Conservation (phyloP, 1,140 invertebrate species). For the Hyles vespertilio region DNA sequence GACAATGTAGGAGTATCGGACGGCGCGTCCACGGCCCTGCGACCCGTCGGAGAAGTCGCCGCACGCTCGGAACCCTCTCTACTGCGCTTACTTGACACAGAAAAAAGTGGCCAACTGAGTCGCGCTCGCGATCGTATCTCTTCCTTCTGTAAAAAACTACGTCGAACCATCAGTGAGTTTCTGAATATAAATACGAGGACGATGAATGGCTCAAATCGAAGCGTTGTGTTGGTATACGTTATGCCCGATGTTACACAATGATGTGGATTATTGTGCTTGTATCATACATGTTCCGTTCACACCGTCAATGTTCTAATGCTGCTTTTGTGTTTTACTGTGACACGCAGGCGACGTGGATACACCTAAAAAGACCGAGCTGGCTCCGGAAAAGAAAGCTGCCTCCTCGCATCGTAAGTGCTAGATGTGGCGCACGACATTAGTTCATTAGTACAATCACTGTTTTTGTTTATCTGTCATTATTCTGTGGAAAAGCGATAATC, state of each 20-base stretch:
- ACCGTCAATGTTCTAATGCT: conserved; percentile 68
- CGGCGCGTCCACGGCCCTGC: conserved; percentile 39
- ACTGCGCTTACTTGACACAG: conserved; percentile 55
- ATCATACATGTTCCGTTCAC: conserved; percentile 20
- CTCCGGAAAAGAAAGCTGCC: conserved; percentile 65
- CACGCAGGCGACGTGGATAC: conserved; percentile 68
- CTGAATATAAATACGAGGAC: background rate
- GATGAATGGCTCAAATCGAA: background rate
- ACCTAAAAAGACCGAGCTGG: conserved; percentile 69
- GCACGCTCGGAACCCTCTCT: conserved; percentile 62
- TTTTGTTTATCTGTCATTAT: conserved; percentile 18
- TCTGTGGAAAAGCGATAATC: conserved; percentile 21
- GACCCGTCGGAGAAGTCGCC: conserved; percentile 52
- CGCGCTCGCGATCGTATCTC: conserved; percentile 61
- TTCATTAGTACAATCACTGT: conserved; percentile 32
- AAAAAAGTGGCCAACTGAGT: conserved; percentile 61
- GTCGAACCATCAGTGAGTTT: conserved; percentile 70
- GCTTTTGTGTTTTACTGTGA: conserved; percentile 69
- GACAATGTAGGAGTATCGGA: conserved; percentile 56
- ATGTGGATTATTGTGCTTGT: conserved; percentile 5
- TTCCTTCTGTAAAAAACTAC: conserved; percentile 69
- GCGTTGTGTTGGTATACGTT: conserved; percentile 1
- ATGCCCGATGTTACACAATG: background rate
- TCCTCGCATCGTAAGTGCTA: conserved; percentile 72
- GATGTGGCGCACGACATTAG: conserved; percentile 62